Evolutionary conservation across 2,888 invertebrate species (phyloP).

Genomic region (Pardosa pseudoannulata): DNA sequence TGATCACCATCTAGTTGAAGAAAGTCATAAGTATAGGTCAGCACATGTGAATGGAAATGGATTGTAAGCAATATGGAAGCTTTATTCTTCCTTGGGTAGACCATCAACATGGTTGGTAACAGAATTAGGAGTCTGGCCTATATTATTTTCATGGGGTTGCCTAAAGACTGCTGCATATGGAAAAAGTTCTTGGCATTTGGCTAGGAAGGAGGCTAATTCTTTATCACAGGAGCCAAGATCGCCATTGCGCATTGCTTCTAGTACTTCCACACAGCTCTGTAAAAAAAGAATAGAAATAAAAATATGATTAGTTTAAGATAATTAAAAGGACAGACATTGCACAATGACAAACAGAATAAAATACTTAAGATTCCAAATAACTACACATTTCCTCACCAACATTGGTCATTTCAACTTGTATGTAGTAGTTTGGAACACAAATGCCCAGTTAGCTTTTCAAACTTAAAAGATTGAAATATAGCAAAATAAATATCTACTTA

Average conservation of each 20-base stretch:
- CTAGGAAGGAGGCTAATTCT: conserved; percentile 84
- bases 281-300: not conserved
- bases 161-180: conserved; percentile 87
- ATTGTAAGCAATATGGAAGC: conserved; percentile 41
- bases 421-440: too few relatives aligned
- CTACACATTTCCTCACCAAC: too few relatives aligned
- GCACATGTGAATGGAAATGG: conserved; percentile 35
- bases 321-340: too few relatives aligned
- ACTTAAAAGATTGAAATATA: too few relatives aligned
- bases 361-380: too few relatives aligned
- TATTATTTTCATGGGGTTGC: conserved; percentile 57
- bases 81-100: conserved; percentile 69
- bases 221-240: conserved; percentile 85
- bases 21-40: conserved; percentile 20
- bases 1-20: not conserved
- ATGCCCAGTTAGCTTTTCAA: too few relatives aligned
- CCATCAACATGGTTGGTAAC: conserved; percentile 73
- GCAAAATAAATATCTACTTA: too few relatives aligned
- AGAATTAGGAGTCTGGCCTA: conserved; percentile 47
- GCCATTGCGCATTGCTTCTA: conserved; percentile 86
- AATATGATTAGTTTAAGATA: too few relatives aligned
- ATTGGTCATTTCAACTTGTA: too few relatives aligned
- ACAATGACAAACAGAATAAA: too few relatives aligned
- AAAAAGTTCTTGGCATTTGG: conserved; percentile 85
- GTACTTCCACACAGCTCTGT: conserved; percentile 88